Base-by-base conservation (phyloP, 1,140 invertebrate species). In the Penaeus japonicus region DNA sequence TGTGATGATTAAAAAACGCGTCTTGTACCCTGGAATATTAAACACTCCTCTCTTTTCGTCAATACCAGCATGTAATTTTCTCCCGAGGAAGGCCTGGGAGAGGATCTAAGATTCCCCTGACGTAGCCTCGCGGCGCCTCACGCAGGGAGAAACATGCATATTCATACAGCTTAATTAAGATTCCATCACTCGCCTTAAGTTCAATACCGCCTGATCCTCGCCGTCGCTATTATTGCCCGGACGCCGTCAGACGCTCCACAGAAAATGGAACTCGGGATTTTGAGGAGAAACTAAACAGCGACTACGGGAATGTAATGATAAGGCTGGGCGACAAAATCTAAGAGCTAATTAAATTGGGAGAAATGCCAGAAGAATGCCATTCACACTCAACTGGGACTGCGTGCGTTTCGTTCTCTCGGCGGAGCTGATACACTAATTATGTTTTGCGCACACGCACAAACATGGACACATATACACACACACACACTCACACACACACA, bases 91-190 rank as follows among this genome's bases (percentile, higher is more conserved):
- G 81, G 57, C 70, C 35, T 30, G 47, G 62, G 39, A 24, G 65
- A n/a, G n/a, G 70, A 18, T 24, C 17, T 30, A 32, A 77, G 84
- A 73, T 20, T 47, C 47, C 47, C 47, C 47, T 47, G 47, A 47
- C 47, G 47, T 47, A 47, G 47, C 47, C 47, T 17, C 47, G 85
- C 30, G 47, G 22, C 55, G 77, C 53, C 55, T 62, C n/a, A 65
- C 24, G 85, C 39, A 39, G 86, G 54, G 70, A 83, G 86, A 77
- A 88, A 88, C 86, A 88, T 88, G 86, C 86, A 88, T 88, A 88
- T 88, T 88, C 86, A 88, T 88, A 88, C 80, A 88, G 53, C 86
- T 88, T 88, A 82, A 88, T 88, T 88, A 88, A 88, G 86, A 88
- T 88, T 88, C 86, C 86, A 88, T 88, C 86, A 65, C 65, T 54